Percentiles rank a stretch among this genome's conserved stretches.
phyloP scores from a whole-genome alignment of 2,797 vertebrate species.

The Brachyrhaphis roseni region DNA sequence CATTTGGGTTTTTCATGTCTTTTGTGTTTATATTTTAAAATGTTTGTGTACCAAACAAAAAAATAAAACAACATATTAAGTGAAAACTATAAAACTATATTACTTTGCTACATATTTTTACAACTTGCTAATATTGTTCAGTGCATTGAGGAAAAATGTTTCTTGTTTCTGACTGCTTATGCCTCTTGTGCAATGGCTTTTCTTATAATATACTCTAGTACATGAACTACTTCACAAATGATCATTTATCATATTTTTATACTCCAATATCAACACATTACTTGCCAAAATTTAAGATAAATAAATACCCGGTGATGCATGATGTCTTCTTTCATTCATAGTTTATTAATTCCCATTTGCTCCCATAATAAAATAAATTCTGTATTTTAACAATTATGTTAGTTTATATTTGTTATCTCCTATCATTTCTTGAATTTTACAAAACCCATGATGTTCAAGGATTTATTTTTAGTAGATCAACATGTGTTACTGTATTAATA shows the following conservation, averaged over 20 bases:
- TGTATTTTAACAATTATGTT: neutral
- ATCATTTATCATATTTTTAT: neutral
- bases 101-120: neutral
- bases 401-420: neutral
- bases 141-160: neutral
- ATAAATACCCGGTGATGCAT: neutral
- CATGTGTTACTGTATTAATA: neutral
- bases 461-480: neutral
- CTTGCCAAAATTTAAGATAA: neutral
- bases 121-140: neutral
- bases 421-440: neutral
- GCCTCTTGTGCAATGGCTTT: neutral
- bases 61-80: neutral
- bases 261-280: neutral
- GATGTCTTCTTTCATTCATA: neutral
- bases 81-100: neutral
- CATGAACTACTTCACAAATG: neutral
- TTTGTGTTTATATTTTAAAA: neutral
- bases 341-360: neutral
- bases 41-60: neutral
- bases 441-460: neutral
- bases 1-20: neutral
- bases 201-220: neutral
- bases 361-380: neutral
- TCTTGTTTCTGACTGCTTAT: neutral